Base-by-base conservation (phyloP, 2,888 invertebrate genomes). In the Hydrotaea diabolus region DNA sequence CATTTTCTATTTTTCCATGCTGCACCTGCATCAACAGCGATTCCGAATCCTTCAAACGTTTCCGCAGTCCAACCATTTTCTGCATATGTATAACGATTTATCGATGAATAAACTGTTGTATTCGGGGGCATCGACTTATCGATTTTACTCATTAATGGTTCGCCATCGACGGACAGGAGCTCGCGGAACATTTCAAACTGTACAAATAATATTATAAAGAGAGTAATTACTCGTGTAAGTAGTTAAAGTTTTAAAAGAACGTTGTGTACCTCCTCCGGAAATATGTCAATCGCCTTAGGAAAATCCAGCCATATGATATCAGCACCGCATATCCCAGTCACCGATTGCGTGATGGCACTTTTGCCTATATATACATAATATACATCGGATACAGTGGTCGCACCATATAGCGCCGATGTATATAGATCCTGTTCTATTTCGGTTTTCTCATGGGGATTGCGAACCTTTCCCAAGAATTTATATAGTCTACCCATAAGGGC, bases 221-320 rank as follows among this genome's bases (percentile, higher is more conserved):
- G 15, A 49, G 19, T 57, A 19, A 57, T 26, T 31, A n/a, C 2
- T n/a, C 13, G 49, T n/a, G n/a, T 15, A 49, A 3, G 11, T 39
- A 39, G 1, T 39, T 1, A 39, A 9, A 49, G 8, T 31, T n/a
- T n/a, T n/a, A n/a, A n/a, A n/a, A n/a, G n/a, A n/a, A n/a, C n/a
- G n/a, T n/a, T n/a, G n/a, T n/a, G n/a, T n/a, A 62, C 62, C 31
- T 62, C n/a, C 0, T 1, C 8, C 2, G 36, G n/a, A 1, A 0
- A n/a, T 17, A 62, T 66, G 9, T 13, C 15, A 4, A 19, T 19
- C 2, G 43, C 5, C 17, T 0, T 8, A 8, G 9, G 9, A 19
- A 19, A 66, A 8, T 66, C 66, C 39, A 66, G 7, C 66, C 66
- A 66, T 39, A 66, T 43, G 39, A 66, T 39, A 66, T 39, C 66